Evolutionary conservation across 2,888 invertebrate species (phyloP), one percentile per base, ranked within the genome.

Genomic region (Salticus scenicus): DNA sequence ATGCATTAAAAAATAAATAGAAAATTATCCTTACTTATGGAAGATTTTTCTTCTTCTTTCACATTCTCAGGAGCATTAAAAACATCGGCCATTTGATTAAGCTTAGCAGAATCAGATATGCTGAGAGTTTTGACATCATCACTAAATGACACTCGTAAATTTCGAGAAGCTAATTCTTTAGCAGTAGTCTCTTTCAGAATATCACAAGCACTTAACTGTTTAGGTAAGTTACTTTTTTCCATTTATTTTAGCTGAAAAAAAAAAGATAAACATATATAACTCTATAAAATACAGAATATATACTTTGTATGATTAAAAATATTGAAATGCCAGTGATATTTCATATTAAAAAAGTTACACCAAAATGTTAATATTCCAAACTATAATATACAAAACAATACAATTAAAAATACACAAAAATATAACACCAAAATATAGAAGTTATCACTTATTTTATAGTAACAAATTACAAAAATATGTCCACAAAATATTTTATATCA

Each of bases 171-270:
- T 17, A 57, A 24, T 57, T 57, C 57, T 24, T 57, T 57, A 57
- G 57, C 57, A 24, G 57, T 57, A 24, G 57, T 57, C 24, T 57
- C 57, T 57, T 57, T 57, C 24, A 57, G 12, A 17, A 57, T 57
- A 24, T 57, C 57, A 24, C 57, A 57, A 7, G 57, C 57, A 57
- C 57, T 57, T 57, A 57, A 57, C 24, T 57, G 57, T 57, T 57
- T 57, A 24, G 57, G 57, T 24, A 57, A 57, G 24, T 57, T 57
- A 47, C 17, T 47, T 5, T 57, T 57, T 57, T 57, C 57, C 57
- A 57, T 57, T 57, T 20, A 24, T 47, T 47, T 47, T 24, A 24
- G 2, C 57, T 57, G 24, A 57, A 47, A 57, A 7, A 57, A 2
- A 37, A 37, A 37, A 37, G 37, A 37, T 37, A 37, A 37, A 37